These are phyloP conservation scores for Cyprinodon brontotheroides DNA, from an alignment of 2,113 vertebrate genomes.

Conservation along the genomic window DNA sequence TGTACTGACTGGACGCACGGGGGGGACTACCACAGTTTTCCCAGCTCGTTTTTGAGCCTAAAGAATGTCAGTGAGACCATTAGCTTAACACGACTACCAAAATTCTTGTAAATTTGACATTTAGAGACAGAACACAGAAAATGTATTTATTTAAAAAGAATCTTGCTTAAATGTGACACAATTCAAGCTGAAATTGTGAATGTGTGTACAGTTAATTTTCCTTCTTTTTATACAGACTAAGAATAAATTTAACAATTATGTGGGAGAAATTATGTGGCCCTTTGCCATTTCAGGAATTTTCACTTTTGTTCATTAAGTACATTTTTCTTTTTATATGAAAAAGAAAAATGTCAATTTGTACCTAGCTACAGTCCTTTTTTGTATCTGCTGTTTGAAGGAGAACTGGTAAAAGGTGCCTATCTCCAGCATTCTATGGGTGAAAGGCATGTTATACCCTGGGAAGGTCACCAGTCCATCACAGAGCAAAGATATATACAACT, in stretches of 20 bases:
- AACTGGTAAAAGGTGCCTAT: no score
- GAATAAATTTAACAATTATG: background rate
- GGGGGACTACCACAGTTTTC: constrained; percentile 26
- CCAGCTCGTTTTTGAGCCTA: constrained; percentile 75
- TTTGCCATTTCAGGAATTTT: background rate
- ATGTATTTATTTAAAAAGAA: background rate
- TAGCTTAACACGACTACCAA: background rate
- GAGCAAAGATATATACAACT: no score
- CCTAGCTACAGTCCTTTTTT: background rate
- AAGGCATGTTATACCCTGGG: no score
- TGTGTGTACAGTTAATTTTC: background rate
- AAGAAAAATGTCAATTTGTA: background rate
- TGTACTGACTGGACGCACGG: constrained; percentile 31
- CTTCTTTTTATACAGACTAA: background rate
- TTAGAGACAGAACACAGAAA: background rate
- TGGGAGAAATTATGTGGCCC: no score
- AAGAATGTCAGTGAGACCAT: background rate
- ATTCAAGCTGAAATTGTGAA: background rate
- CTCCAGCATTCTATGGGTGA: no score
- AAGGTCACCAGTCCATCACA: no score
- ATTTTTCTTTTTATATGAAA: background rate
- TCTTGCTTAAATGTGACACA: background rate
- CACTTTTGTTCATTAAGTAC: background rate
- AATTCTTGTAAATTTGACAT: background rate
- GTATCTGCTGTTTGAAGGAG: background rate